Base-by-base conservation (phyloP, 2,113 vertebrate genomes). In the Neodon shergylaensis region DNA sequence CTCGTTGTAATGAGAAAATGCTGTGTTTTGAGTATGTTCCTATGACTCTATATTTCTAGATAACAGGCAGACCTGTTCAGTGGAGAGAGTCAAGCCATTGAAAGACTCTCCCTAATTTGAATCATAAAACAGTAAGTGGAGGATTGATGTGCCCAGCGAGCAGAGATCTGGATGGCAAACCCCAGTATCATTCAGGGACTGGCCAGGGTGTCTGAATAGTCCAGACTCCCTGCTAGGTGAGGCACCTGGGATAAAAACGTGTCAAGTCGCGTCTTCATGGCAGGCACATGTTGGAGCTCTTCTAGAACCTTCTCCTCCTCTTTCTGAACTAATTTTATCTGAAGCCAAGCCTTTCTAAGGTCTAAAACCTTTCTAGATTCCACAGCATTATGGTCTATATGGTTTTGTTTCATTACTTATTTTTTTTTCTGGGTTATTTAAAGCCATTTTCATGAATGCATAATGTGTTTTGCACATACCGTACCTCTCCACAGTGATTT, bases 1-100 rank as follows among this genome's bases (percentile, higher is more conserved):
- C 93, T 92, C 95, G 88, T 97, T 96, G 95, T 96, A 83, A 73
- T 94, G 96, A 95, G 97, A 97, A 28, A 79, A 93, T 94, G 39
- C 83, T 47, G 83, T 85, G 17, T 94, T 98, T 97, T 92, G 91
- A 98, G 79, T 96, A 92, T 94, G 93, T 66, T 97, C 96, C 58
- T 39, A 61, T 70, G 66, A 90, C 77, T 9, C 1, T 96, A 89
- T 97, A 92, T 92, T 96, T 97, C 74, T 74, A 65, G 97, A 89
- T 92, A 97, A 92, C 95, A 70, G 92, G 72, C 36, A 93, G 77
- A 22, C 73, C 91, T 95, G 74, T 90, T 97, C 84, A 83, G 36
- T n/a, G 47, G 87, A 21, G 76, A 96, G 77, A 90, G 92, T 42
- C 70, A 68, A 95, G 92, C 84, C 65, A 39, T 81, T 96, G 82